phyloP scores from a whole-genome alignment of 2,113 vertebrate genomes.

The Gambusia holbrooki region DNA sequence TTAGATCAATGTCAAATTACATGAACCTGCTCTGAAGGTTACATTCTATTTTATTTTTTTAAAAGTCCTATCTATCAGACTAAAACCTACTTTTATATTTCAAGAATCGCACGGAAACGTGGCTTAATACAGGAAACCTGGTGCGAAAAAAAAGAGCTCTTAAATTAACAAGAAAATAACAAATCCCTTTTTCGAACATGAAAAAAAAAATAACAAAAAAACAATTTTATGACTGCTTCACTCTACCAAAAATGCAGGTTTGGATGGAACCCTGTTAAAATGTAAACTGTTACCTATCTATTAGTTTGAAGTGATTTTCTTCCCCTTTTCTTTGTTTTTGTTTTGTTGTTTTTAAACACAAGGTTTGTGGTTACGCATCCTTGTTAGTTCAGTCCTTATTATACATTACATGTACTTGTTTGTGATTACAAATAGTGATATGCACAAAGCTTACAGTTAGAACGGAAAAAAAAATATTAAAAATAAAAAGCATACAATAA shows the following conservation, averaged over 20 bases:
- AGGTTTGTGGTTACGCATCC: conserved; percentile 73
- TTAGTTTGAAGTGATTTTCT: not conserved
- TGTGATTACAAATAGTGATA: conserved; percentile 97
- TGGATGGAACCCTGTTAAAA: conserved; percentile 58
- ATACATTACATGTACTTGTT: conserved; percentile 89
- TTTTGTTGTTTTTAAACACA: conserved; percentile 49
- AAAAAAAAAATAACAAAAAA: conserved; percentile 10
- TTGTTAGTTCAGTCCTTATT: conserved; percentile 85
- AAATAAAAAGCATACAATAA: conserved; percentile 93
- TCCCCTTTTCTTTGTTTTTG: conserved; percentile 46
- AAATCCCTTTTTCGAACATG: conserved; percentile 43
- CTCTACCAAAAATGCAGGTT: conserved; percentile 39
- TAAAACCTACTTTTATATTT: not conserved
- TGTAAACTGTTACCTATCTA: conserved; percentile 38
- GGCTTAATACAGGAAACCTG: conserved; percentile 36
- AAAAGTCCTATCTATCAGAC: too few relatives aligned
- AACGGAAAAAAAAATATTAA: conserved; percentile 80
- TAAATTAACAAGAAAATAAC: conserved; percentile 37
- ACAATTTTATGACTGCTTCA: conserved; percentile 33
- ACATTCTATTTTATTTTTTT: not conserved
- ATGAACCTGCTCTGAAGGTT: not conserved
- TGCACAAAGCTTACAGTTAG: conserved; percentile 93
- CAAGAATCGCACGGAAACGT: conserved; percentile 7
- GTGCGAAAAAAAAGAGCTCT: conserved; percentile 28
- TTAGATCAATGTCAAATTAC: not conserved